These are phyloP conservation scores for Vicugna pacos DNA, from an alignment of 2,113 vertebrate species.

Conservation along the genomic window DNA sequence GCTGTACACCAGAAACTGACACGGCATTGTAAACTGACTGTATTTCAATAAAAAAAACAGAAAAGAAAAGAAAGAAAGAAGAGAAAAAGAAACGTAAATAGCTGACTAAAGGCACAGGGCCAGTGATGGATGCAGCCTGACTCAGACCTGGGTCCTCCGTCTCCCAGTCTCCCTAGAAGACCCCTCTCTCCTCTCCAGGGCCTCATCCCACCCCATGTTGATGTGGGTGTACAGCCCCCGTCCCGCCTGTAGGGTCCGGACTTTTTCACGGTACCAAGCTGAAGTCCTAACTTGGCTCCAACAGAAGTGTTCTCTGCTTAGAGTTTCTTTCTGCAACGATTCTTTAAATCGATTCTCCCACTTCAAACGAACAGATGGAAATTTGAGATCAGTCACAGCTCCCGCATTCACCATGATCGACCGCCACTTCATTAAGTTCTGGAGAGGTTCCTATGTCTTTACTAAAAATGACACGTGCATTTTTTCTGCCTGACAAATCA, in stretches of 20 bases:
- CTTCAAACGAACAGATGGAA: neutral
- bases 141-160: neutral
- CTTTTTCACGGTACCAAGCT: neutral
- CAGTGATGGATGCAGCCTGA: neutral
- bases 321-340: neutral
- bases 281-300: neutral
- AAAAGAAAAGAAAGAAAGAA: too few relatives aligned
- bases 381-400: neutral
- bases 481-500: too few relatives aligned
- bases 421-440: neutral
- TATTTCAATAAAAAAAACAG: too few relatives aligned
- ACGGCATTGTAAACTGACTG: too few relatives aligned
- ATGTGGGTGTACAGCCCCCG: neutral
- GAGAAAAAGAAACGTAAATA: too few relatives aligned
- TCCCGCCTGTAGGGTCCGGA: neutral
- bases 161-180: neutral
- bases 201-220: neutral
- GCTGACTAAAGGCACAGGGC: neutral
- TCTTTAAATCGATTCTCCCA: neutral
- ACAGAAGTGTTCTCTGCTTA: neutral
- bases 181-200: neutral
- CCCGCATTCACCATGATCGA: neutral
- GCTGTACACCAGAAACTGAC: too few relatives aligned
- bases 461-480: accelerated
- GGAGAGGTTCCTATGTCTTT: neutral